phyloP scores from a whole-genome alignment of 2,113 vertebrate genomes.

The Corythoichthys intestinalis region DNA sequence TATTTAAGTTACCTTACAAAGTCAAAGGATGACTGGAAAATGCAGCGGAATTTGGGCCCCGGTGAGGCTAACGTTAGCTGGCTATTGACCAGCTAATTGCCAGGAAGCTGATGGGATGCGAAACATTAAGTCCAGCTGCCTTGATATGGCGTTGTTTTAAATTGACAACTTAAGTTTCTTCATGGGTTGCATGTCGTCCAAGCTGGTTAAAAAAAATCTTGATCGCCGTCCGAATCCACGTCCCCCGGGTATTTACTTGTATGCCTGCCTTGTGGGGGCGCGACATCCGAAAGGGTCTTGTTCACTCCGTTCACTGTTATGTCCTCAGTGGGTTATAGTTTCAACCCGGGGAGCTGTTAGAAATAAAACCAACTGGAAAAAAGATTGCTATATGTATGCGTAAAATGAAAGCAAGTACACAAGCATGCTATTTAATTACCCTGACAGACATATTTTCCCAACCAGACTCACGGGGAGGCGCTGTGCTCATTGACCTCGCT shows the following conservation, averaged over 20 bases:
- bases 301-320: neutral
- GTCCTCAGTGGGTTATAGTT: neutral
- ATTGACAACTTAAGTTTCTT: neutral
- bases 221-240: neutral
- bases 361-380: too few species aligned
- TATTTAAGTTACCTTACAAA: slow-evolving; percentile 25
- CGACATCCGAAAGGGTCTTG: slow-evolving; percentile 3
- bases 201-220: neutral
- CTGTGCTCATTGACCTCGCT: slow-evolving; percentile 43
- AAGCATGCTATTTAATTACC: slow-evolving; percentile 8
- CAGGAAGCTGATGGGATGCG: slow-evolving; percentile 17
- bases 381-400: too few species aligned
- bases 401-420: neutral
- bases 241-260: neutral
- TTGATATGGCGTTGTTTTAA: neutral
- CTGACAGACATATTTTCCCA: slow-evolving; percentile 48
- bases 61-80: slow-evolving; percentile 47
- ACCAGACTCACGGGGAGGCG: slow-evolving; percentile 65
- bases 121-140: neutral
- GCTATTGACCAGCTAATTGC: slow-evolving; percentile 22
- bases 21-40: neutral
- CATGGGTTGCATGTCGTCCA: neutral
- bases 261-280: neutral
- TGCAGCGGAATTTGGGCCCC: slow-evolving; percentile 4
- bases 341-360: neutral